Evolutionary conservation across 2,113 vertebrate species (phyloP).

Genomic region (Ursus arctos): DNA sequence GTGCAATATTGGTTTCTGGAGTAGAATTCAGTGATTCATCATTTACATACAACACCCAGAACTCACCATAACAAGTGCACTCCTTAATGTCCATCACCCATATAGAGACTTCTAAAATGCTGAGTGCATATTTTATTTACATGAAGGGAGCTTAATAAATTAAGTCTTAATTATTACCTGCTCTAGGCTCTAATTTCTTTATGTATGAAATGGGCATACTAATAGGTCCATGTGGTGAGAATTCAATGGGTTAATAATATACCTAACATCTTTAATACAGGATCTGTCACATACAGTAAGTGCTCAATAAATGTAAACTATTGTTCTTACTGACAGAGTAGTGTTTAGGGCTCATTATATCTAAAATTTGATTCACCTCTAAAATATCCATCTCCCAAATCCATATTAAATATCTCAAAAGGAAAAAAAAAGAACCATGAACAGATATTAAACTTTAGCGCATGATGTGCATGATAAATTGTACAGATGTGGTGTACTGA

Average conservation of each 20-base stretch:
- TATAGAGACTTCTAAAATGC: not conserved
- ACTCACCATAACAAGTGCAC: not conserved
- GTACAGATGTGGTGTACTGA: not conserved
- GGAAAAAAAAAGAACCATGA: not conserved
- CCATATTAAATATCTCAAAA: not conserved
- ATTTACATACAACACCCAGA: not conserved
- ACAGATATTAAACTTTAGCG: not conserved
- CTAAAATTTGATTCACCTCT: not conserved
- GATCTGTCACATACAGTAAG: not conserved
- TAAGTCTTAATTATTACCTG: not conserved
- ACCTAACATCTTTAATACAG: not conserved
- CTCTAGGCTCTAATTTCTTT: not conserved
- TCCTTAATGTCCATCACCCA: not conserved
- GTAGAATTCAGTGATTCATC: not conserved
- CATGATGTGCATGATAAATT: not conserved
- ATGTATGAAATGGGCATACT: not conserved
- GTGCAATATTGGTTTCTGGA: not conserved
- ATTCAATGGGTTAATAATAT: slow-evolving; percentile 22
- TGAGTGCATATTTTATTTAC: not conserved
- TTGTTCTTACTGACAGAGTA: not conserved
- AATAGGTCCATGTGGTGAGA: not conserved
- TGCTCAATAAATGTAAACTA: not conserved
- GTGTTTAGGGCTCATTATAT: not conserved
- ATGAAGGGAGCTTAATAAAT: not conserved
- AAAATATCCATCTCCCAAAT: not conserved